These are phyloP conservation scores for Bradypodion pumilum DNA, from an alignment of 2,797 vertebrate species.

Conservation along the genomic window DNA sequence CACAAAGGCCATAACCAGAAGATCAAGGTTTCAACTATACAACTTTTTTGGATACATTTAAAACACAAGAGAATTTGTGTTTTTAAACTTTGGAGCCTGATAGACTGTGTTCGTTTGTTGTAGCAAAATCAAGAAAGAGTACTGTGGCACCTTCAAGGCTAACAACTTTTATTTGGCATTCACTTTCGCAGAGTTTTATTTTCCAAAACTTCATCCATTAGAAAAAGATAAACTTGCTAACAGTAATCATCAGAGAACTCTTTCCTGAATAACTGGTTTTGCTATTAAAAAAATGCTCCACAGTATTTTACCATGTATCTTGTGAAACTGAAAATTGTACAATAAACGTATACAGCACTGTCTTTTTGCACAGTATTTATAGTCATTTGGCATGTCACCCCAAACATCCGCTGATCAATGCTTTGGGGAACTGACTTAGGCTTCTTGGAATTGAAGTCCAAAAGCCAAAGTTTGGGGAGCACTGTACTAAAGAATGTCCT, in stretches of 20 bases:
- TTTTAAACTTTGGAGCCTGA: too few species aligned
- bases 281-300: neutral
- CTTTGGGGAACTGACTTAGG: too few species aligned
- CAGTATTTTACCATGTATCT: neutral
- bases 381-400: too few species aligned
- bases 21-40: neutral
- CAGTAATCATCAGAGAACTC: neutral
- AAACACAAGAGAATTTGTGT: too few species aligned
- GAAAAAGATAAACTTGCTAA: neutral
- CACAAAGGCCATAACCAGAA: conserved; percentile 4
- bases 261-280: neutral
- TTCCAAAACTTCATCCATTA: neutral
- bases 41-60: neutral
- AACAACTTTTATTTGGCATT: too few species aligned
- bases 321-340: neutral
- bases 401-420: too few species aligned
- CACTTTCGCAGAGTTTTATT: neutral
- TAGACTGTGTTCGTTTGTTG: too few species aligned
- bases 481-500: neutral
- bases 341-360: neutral
- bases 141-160: too few species aligned
- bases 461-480: too few species aligned
- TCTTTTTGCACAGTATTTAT: neutral
- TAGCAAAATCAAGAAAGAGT: neutral
- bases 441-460: too few species aligned